Conservation (phyloP, 2,888 invertebrate species). For the Napeogenes sylphis region DNA sequence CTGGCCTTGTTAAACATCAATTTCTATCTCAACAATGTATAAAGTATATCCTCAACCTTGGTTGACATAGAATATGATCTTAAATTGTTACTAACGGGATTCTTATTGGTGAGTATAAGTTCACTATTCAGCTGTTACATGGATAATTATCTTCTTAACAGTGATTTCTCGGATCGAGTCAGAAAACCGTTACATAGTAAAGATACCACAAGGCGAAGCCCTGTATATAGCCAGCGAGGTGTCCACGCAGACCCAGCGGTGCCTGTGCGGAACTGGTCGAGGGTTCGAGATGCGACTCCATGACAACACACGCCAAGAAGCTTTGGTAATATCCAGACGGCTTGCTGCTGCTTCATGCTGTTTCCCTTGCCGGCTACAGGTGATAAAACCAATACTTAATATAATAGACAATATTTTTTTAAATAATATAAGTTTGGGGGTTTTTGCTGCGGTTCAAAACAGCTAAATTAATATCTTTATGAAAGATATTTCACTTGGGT, state of each 20-base stretch:
- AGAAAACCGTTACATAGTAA: constrained; percentile 84
- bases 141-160: constrained; percentile 40
- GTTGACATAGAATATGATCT: too few species aligned
- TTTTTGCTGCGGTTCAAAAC: too few species aligned
- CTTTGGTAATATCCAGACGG: constrained; percentile 84
- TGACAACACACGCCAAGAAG: constrained; percentile 90
- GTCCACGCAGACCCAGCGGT: constrained; percentile 79
- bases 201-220: constrained; percentile 84
- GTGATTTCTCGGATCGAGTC: constrained; percentile 80
- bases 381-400: constrained; percentile 32
- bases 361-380: constrained; percentile 85
- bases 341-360: constrained; percentile 84
- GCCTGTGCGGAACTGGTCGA: constrained; percentile 84
- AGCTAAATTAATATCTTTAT: too few species aligned
- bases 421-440: too few species aligned
- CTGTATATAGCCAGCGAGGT: constrained; percentile 85
- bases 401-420: too few species aligned
- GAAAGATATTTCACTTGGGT: too few species aligned
- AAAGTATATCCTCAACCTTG: too few species aligned
- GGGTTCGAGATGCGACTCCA: constrained; percentile 87
- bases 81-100: too few species aligned
- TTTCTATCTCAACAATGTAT: too few species aligned
- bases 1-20: too few species aligned
- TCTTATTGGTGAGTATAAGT: too few species aligned
- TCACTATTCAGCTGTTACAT: neutral